Percentiles rank a stretch among this genome's conserved stretches.
Evolutionary conservation across 1,140 invertebrate genomes (phyloP).

Genomic region (Leptoteleia sp.): DNA sequence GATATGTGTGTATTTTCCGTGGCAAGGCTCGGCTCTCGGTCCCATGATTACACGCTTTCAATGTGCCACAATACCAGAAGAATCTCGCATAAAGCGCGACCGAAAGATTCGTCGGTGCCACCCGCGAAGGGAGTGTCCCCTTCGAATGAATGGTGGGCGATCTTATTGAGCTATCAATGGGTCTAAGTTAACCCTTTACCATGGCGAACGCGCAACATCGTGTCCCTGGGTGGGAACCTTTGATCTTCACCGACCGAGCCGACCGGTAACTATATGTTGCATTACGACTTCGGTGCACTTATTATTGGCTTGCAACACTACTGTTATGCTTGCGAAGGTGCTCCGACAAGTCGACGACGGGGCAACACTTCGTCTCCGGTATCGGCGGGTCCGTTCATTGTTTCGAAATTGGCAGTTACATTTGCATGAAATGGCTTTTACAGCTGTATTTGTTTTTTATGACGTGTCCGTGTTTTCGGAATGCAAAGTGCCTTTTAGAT

Average conservation of each 20-base stretch:
- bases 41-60: conserved; percentile 77
- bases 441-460: conserved; percentile 46
- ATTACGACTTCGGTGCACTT: conserved; percentile 75
- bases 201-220: conserved; percentile 68
- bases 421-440: conserved; percentile 44
- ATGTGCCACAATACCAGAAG: conserved; percentile 73
- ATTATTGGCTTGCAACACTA: conserved; percentile 76
- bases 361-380: conserved; percentile 30
- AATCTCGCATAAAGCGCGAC: conserved; percentile 60
- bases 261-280: conserved; percentile 77
- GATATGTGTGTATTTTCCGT: conserved; percentile 79
- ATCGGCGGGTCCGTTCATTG: conserved; percentile 43
- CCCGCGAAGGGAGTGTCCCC: conserved; percentile 75
- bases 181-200: conserved; percentile 73
- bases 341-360: conserved; percentile 40
- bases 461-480: conserved; percentile 41
- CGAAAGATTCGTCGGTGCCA: conserved; percentile 61
- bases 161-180: conserved; percentile 80
- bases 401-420: conserved; percentile 57
- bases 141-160: conserved; percentile 72
- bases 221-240: conserved; percentile 72
- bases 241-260: conserved; percentile 78
- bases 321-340: conserved; percentile 70
- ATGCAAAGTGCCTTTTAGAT: conserved; percentile 27
- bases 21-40: conserved; percentile 54